phyloP scores from a whole-genome alignment of 2,797 vertebrate genomes.

The Myotis vivesi region DNA sequence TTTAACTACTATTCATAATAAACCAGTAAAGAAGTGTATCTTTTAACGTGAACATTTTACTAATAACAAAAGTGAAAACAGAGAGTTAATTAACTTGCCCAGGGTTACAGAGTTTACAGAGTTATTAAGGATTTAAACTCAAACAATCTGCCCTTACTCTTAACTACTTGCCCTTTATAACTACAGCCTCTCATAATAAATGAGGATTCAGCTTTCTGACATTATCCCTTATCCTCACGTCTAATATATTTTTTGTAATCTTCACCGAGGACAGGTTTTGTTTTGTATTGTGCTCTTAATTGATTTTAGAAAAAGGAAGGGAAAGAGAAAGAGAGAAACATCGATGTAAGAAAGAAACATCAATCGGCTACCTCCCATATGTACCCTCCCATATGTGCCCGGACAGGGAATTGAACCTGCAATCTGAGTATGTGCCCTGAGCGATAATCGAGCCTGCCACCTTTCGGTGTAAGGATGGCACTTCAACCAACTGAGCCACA shows the following conservation, averaged over 20 bases:
- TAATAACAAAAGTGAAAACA: background rate
- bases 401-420: background rate
- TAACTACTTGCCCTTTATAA: background rate
- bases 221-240: background rate
- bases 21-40: background rate
- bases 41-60: slow-evolving; percentile 32
- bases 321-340: background rate
- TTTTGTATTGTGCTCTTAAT: background rate
- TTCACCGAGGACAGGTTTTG: background rate
- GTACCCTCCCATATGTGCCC: background rate
- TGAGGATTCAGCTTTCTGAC: background rate
- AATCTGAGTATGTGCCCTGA: background rate
- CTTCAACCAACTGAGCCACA: background rate
- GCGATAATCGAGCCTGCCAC: background rate
- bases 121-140: background rate
- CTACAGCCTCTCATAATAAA: background rate
- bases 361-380: background rate
- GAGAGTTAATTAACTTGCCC: background rate
- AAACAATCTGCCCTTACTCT: background rate
- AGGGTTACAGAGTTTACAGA: background rate
- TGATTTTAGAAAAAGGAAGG: background rate
- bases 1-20: background rate
- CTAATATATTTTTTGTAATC: background rate
- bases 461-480: background rate
- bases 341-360: background rate